Conservation (phyloP, 2,113 vertebrate genomes). For the Harpagus bidentatus region DNA sequence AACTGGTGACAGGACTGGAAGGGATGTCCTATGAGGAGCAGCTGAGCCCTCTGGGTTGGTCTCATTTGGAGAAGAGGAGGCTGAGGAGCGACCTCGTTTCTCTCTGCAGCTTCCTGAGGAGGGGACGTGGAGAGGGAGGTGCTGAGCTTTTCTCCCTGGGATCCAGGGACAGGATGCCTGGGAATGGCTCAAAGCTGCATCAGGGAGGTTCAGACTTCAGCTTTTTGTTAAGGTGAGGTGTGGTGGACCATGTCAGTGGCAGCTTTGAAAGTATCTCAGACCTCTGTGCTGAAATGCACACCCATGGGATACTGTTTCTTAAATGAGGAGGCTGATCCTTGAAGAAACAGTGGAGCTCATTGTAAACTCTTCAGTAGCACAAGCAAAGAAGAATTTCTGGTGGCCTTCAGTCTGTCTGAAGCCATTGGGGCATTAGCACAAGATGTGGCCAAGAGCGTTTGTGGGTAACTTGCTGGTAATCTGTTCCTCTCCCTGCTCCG, state of each 20-base stretch:
- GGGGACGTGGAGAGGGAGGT: background rate
- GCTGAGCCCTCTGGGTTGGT: background rate
- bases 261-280: background rate
- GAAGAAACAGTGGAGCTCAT: background rate
- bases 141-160: background rate
- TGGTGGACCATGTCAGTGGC: background rate
- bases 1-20: background rate
- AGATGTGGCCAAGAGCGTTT: accelerated
- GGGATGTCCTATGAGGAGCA: background rate
- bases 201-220: background rate
- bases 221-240: background rate
- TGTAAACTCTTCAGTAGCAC: background rate
- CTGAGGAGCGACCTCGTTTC: accelerated
- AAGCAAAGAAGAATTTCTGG: background rate
- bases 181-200: background rate
- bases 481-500: background rate
- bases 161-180: background rate
- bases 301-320: background rate
- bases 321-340: background rate
- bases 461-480: background rate
- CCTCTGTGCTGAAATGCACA: background rate
- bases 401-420: background rate
- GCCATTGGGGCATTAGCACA: background rate
- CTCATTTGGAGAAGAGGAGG: background rate
- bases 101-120: background rate